These are phyloP conservation scores for Willowsia nigromaculata DNA, from an alignment of 2,888 invertebrate genomes.

Conservation along the genomic window DNA sequence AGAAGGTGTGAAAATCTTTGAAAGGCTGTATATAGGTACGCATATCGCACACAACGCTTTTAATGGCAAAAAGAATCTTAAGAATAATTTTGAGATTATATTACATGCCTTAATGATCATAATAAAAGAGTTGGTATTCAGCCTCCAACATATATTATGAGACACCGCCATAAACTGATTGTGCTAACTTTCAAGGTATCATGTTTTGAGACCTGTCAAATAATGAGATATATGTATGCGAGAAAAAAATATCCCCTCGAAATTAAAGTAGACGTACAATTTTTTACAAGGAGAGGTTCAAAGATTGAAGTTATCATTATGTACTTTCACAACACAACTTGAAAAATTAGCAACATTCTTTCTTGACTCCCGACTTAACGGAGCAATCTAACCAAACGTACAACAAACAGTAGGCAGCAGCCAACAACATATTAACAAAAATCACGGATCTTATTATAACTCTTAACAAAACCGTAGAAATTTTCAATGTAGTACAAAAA, in stretches of 20 bases:
- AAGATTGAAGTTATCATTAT: not conserved
- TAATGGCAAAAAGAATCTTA: not conserved
- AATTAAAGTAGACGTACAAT: not conserved
- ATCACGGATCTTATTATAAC: no score
- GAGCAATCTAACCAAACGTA: not conserved
- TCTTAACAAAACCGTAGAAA: no score
- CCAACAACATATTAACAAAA: no score
- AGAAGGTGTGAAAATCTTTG: conserved; percentile 60
- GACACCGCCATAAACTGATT: not conserved
- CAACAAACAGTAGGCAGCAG: not conserved
- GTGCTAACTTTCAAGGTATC: conserved; percentile 30
- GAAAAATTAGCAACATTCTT: conserved; percentile 69
- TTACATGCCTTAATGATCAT: not conserved
- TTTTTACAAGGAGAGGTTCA: not conserved
- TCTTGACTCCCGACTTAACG: conserved; percentile 38
- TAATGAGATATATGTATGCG: not conserved
- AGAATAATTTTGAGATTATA: conserved; percentile 16
- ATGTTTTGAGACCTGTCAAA: conserved; percentile 4
- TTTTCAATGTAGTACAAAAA: no score
- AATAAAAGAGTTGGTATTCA: not conserved
- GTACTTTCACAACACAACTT: not conserved
- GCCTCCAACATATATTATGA: not conserved
- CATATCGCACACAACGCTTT: not conserved
- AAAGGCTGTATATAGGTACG: not conserved
- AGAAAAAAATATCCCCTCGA: not conserved